Evolutionary conservation across 1,140 invertebrate genomes (phyloP), one percentile per base, ranked within the genome.

Genomic region (Carcinoscorpius rotundicauda): DNA sequence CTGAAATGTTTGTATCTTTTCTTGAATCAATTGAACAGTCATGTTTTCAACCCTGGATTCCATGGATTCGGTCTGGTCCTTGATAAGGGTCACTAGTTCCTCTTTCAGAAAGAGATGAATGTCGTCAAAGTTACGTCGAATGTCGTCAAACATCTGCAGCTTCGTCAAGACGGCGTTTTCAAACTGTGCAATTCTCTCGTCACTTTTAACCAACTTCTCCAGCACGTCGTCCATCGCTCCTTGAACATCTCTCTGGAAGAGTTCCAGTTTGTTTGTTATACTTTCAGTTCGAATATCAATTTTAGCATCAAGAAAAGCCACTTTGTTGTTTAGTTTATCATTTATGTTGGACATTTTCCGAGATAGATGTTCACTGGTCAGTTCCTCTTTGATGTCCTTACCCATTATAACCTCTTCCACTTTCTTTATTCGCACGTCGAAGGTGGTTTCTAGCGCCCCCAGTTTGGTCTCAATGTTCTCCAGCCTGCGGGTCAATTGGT

Each of bases 381-480:
- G 69, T 60, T 80, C 78, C 61, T 77, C 74, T 68, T 77, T 78
- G 53, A 77, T 75, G 61, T 76, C 72, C 66, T 75, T 74, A n/a
- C 64, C 63, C 6, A 61, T 66, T 3, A 72, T 53, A 3, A 70
- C 77, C 61, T 77, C 77, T 9, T 74, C 74, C 49, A 79, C 70
- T 68, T 75, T 76, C 29, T 76, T 75, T 63, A 78, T 63, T 60
- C 76, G 72, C 4, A 76, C 51, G 62, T 76, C 74, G 9, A 78
- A 63, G 49, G 76, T 64, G 3, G 73, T 69, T 68, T 80, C 77
- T 10, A 79, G 63, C 62, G 76, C 70, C 4, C 70, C 70, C 51
- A 84, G 72, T 76, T 82, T 82, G 56, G 79, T 77, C 69, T 84
- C 82, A 60, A 84, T 77, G 57, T 76, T 75, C 70, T 83, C 82